Evolutionary conservation across 2,797 vertebrate species (phyloP).

Genomic region (Rhinella marina): DNA sequence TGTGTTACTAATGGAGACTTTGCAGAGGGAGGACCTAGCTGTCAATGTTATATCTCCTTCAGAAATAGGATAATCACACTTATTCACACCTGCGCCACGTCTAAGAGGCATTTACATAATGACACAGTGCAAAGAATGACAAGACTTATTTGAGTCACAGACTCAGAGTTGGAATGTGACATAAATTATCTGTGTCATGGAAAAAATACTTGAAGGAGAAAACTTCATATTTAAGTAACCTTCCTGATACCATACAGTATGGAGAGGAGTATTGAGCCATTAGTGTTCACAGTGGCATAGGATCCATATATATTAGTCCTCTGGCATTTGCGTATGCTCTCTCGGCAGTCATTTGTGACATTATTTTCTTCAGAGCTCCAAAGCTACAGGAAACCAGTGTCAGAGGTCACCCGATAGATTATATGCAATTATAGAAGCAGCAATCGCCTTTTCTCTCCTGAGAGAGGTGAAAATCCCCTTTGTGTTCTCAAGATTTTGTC

Average conservation of each 20-base stretch:
- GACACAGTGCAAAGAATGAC: constrained; percentile 39
- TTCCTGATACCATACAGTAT: neutral
- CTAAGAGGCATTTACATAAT: constrained; percentile 46
- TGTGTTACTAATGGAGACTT: constrained; percentile 30
- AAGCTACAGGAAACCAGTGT: neutral
- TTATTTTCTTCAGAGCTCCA: neutral
- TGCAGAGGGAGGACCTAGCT: neutral
- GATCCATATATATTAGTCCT: constrained; percentile 9
- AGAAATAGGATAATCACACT: constrained; percentile 43
- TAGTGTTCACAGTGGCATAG: neutral
- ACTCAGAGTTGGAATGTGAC: constrained; percentile 18
- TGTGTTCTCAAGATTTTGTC: neutral
- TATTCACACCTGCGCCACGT: constrained; percentile 44
- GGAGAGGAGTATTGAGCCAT: neutral
- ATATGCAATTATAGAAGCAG: neutral
- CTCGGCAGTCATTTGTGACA: constrained; percentile 11
- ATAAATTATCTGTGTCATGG: constrained; percentile 41
- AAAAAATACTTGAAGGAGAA: constrained; percentile 23
- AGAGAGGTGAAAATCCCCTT: neutral
- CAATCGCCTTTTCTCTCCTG: neutral
- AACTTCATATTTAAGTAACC: constrained; percentile 40
- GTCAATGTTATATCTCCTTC: constrained; percentile 9
- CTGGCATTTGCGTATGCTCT: neutral
- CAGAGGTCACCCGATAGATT: constrained; percentile 2
- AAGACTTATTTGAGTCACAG: constrained; percentile 28